Base-by-base conservation (phyloP, 1,140 invertebrate genomes). In the Euura lappo region DNA sequence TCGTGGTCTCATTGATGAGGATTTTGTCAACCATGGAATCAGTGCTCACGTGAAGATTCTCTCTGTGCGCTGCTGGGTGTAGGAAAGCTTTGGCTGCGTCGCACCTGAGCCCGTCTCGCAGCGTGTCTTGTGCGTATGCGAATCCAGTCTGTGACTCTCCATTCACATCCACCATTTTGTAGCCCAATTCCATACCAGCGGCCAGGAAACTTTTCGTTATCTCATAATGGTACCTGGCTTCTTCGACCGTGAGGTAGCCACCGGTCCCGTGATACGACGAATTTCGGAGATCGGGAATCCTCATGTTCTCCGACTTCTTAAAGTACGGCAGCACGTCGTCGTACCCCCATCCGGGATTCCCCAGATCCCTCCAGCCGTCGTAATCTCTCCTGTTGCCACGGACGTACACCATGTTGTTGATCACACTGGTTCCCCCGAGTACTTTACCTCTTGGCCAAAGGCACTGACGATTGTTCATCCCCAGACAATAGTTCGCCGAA, bases 161-260 rank as follows among this genome's bases (percentile, higher is more conserved):
- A 28, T 28, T 28, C 28, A 28, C 28, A 28, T 28, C 94, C 65
- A 92, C 88, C 75, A 91, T 91, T 74, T 92, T 89, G 78, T 94
- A 94, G 45, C 94, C 94, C 72, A 95, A 83, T 84, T 94, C 92
- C 82, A 89, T 89, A 45, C 93, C 93, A 0, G 92, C 94, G 86
- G 94, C 91, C 2, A 94, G 84, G 80, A 95, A 95, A 2, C 93
- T 92, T 4, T 93, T 87, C 0, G 93, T 91, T 47, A 95, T 81
- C 0, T 93, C 93, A 0, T 92, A 93, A 45, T 91, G 88, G 91
- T 93, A 94, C 0, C 93, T 93, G 0, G 93, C 89, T 80, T 94
- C 93, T 85, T 94, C 93, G 0, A 95, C 93, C 0, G 94, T 94
- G 11, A 95, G 81, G 83, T 93, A 94, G 3, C 94, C 94, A 4